Conservation (phyloP, 1,140 invertebrate species). For the Heliconius nattereri region DNA sequence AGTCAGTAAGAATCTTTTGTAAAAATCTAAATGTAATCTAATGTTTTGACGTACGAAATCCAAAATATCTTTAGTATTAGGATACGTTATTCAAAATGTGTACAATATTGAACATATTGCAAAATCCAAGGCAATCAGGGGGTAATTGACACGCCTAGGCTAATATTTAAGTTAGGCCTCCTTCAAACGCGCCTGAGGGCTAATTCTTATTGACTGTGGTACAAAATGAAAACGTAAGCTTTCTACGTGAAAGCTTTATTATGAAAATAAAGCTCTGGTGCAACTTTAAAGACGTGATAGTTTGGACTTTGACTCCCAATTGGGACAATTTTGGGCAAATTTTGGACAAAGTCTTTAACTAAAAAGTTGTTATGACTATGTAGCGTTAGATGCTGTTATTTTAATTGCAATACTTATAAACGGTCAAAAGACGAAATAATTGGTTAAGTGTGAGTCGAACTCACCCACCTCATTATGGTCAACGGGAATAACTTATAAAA, state of each 20-base stretch:
- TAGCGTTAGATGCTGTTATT: too few species aligned
- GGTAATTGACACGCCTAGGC: conserved; percentile 47
- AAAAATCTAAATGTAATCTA: too few species aligned
- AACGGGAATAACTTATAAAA: too few species aligned
- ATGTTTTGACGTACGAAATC: too few species aligned
- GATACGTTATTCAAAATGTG: too few species aligned
- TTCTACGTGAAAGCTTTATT: not conserved
- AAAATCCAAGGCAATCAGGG: conserved; percentile 43
- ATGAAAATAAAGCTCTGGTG: not conserved
- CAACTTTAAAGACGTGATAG: not conserved
- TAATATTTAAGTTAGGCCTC: conserved; percentile 49
- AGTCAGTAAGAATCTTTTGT: too few species aligned
- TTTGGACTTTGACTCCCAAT: not conserved
- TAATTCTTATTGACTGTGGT: conserved; percentile 47
- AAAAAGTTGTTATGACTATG: not conserved
- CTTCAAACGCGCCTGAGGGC: conserved; percentile 42
- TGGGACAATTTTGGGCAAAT: not conserved
- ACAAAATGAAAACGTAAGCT: conserved; percentile 20
- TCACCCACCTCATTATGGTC: too few species aligned
- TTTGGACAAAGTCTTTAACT: not conserved
- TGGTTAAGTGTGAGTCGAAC: too few species aligned
- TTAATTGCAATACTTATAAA: too few species aligned
- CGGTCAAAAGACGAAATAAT: too few species aligned
- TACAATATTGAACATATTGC: not conserved
- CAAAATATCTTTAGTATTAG: too few species aligned